phyloP scores from a whole-genome alignment of 2,113 vertebrate genomes.

The Eretmochelys imbricata region DNA sequence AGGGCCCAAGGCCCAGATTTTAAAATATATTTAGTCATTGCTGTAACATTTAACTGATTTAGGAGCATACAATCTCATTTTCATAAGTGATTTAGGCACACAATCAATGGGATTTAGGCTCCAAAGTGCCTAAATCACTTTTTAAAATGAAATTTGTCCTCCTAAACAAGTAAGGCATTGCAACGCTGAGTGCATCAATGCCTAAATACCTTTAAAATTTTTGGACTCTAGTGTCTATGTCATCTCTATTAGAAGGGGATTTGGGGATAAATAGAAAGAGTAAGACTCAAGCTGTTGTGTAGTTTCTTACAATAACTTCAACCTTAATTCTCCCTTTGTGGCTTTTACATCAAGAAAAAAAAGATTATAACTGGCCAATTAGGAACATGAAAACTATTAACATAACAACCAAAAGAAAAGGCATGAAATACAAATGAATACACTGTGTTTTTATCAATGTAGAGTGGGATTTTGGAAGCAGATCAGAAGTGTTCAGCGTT shows the following conservation, averaged over 20 bases:
- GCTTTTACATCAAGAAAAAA: not conserved
- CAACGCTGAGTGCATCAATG: not conserved
- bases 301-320: not conserved
- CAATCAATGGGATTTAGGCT: too few species aligned
- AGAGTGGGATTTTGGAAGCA: not conserved
- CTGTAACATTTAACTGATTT: not conserved
- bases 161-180: not conserved
- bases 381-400: rapidly evolving
- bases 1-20: not conserved
- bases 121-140: too few species aligned
- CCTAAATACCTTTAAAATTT: not conserved
- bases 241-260: not conserved
- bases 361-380: not conserved
- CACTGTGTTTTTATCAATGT: not conserved
- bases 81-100: not conserved
- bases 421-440: not conserved
- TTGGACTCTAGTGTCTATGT: not conserved
- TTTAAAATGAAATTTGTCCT: too few species aligned
- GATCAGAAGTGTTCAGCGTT: not conserved
- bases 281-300: rapidly evolving
- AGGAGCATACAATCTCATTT: not conserved
- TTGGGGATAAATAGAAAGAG: not conserved
- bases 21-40: not conserved
- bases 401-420: not conserved
- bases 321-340: not conserved